Percentiles rank a stretch among this genome's conserved stretches.
phyloP scores from a whole-genome alignment of 2,888 invertebrate genomes.

The Torymus tubicola region DNA sequence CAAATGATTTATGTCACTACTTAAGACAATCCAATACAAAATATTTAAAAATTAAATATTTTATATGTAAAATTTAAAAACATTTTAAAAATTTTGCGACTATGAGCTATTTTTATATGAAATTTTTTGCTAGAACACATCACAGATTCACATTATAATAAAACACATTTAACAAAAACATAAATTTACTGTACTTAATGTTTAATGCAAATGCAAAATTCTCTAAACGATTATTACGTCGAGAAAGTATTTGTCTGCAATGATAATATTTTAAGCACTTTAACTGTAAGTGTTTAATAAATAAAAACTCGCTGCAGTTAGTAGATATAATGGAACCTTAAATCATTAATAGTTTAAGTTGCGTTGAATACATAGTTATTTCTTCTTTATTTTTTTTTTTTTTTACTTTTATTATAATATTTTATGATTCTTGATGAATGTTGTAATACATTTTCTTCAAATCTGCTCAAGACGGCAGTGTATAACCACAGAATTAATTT shows the following conservation, averaged over 20 bases:
- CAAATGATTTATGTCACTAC: too few relatives aligned
- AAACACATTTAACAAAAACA: constrained; percentile 36
- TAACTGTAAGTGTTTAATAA: constrained; percentile 3
- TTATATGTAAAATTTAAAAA: not conserved
- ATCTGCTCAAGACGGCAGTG: constrained; percentile 21
- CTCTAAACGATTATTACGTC: constrained; percentile 28
- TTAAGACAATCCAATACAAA: too few relatives aligned
- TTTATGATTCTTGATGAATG: constrained; percentile 4
- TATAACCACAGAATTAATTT: constrained; percentile 24
- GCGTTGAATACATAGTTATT: constrained; percentile 1
- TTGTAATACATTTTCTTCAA: constrained; percentile 28
- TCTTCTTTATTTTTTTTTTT: constrained; percentile 2
- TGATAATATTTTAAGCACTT: constrained; percentile 5
- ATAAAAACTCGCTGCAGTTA: constrained; percentile 39
- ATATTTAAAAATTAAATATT: too few relatives aligned
- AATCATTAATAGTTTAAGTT: constrained; percentile 14
- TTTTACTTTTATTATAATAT: constrained; percentile 27
- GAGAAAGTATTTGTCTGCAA: not conserved
- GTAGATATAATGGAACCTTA: constrained; percentile 1
- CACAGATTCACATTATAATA: constrained; percentile 56
- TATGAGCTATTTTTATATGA: constrained; percentile 1
- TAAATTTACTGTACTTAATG: constrained; percentile 10
- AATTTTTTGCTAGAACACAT: constrained; percentile 39
- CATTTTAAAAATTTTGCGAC: not conserved
- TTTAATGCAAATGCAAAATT: constrained; percentile 40